Evolutionary conservation across 2,797 vertebrate species (phyloP).

Genomic region (Balearica regulorum): DNA sequence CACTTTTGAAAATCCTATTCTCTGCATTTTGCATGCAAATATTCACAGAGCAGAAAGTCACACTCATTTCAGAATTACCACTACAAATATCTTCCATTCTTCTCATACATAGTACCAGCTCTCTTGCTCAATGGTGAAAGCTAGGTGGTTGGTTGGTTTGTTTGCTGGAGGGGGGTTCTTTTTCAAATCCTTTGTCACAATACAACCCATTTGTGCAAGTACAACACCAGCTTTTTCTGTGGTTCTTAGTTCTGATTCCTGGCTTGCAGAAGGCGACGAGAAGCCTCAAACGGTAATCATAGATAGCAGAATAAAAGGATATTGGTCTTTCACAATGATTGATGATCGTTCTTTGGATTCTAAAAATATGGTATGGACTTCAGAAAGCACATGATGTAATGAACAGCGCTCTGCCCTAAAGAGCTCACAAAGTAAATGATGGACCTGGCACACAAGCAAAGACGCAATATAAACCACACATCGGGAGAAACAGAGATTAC

Average conservation of each 20-base stretch:
- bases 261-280: neutral
- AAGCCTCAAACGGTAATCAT: neutral
- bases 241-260: neutral
- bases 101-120: neutral
- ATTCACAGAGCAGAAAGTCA: neutral
- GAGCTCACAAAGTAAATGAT: neutral
- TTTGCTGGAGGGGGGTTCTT: neutral
- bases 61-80: neutral
- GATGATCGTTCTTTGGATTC: neutral
- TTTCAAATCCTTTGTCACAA: neutral
- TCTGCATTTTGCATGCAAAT: neutral
- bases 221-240: neutral
- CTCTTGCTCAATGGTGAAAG: neutral
- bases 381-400: neutral
- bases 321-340: neutral
- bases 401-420: neutral
- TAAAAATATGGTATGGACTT: neutral
- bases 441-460: conserved; percentile 13
- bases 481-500: neutral
- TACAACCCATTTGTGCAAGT: neutral
- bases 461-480: neutral
- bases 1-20: conserved; percentile 5
- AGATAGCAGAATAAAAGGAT: neutral
- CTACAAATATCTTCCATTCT: neutral
- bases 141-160: neutral